Percentiles rank a stretch among this genome's conserved stretches.
Evolutionary conservation across 2,888 invertebrate genomes (phyloP).

Genomic region (Neria commutata): DNA sequence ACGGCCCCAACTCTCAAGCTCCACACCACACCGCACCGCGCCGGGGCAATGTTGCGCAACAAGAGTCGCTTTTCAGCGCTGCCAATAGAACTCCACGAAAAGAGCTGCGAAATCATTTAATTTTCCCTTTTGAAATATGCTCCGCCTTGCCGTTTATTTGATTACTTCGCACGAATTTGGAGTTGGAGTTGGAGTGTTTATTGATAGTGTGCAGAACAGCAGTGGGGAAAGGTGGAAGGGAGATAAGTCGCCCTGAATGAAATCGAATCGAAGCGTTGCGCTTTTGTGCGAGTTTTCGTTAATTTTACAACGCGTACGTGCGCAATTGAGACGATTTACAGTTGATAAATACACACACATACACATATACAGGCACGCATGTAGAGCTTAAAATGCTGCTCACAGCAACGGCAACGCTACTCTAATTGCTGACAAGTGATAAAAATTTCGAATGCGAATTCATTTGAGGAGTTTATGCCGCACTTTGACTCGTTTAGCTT

Average conservation of each 20-base stretch:
- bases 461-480: slow-evolving; percentile 9
- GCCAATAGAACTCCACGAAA: too few species aligned
- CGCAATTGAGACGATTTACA: too few species aligned
- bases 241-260: too few species aligned
- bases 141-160: not conserved
- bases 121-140: too few species aligned
- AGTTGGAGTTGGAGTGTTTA: too few species aligned
- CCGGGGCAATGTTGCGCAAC: not conserved
- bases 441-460: not conserved
- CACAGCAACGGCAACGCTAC: not conserved
- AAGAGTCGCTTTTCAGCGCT: not conserved
- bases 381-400: not conserved
- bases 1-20: too few species aligned
- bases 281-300: too few species aligned
- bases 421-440: slow-evolving; percentile 12
- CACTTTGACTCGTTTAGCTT: slow-evolving; percentile 14
- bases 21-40: too few species aligned
- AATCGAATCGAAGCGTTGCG: not conserved
- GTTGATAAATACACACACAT: not conserved
- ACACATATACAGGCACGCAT: too few species aligned
- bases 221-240: not conserved
- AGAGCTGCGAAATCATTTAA: not conserved
- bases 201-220: not conserved
- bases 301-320: not conserved
- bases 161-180: not conserved